Base-by-base conservation (phyloP, 2,113 vertebrate genomes). In the Cacatua alba region DNA sequence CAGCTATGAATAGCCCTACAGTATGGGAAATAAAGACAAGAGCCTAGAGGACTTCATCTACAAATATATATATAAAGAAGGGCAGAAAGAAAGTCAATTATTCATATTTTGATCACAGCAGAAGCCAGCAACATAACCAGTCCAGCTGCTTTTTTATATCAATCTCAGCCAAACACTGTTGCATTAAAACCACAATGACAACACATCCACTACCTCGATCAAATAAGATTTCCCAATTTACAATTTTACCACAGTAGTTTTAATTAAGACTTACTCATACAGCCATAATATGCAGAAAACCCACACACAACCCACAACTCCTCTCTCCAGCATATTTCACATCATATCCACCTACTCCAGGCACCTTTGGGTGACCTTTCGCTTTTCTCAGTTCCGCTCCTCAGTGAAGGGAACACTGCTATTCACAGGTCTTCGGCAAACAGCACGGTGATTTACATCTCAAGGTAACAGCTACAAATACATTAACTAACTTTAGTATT, bases 261-360 rank as follows among this genome's bases (percentile, higher is more conserved):
- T 68, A 94, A 92, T n/a, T 64, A 65, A 78, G 65, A 37, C 69
- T 95, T 92, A 78, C 39, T 96, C 85, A 90, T 62, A 41, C 19
- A 64, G 68, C 19, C 68, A 82, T 86, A 64, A 75, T 6, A 67
- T 35, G 81, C 39, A 6, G 69, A 69, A 90, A 92, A 83, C 91
- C 91, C 88, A 76, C 94, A 46, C 21, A 65, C 72, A 86, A 79
- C 87, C 76, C 82, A 83, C 80, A 90, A 11, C 17, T 89, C 77
- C 69, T 81, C 17, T 64, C 80, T 84, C 55, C 64, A 64, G 44
- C 60, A 59, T 49, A 46, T 44, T 70, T 76, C 51, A 70, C 17
- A 33, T 59, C 48, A 29, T 2, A 69, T 33, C 86, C 75, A 74
- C 81, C 79, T 67, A 90, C 90, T 78, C 48, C 62, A 77, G 17